These are phyloP conservation scores for Drosophila rubida DNA, from an alignment of 2,888 invertebrate species.

Conservation along the genomic window DNA sequence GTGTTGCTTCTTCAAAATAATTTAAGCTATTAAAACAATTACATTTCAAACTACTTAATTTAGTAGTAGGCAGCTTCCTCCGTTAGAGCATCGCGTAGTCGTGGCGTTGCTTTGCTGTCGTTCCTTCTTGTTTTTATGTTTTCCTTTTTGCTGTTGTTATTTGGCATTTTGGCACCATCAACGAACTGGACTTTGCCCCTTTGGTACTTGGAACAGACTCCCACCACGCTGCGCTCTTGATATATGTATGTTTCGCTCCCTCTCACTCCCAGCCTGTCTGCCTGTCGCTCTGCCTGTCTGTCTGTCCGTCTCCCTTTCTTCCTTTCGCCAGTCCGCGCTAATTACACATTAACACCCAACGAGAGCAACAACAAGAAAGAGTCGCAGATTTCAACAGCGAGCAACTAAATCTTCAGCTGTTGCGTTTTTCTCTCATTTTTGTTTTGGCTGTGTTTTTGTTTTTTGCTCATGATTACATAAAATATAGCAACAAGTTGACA, in stretches of 20 bases:
- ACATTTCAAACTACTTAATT: neutral
- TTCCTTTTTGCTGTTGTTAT: neutral
- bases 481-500: slow-evolving; percentile 59
- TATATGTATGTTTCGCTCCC: neutral
- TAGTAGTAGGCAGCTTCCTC: neutral
- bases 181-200: slow-evolving; percentile 30
- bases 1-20: no score
- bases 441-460: neutral
- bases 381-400: slow-evolving; percentile 60
- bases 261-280: neutral
- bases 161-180: slow-evolving; percentile 49
- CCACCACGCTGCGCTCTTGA: slow-evolving; percentile 3
- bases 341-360: slow-evolving; percentile 71
- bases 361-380: slow-evolving; percentile 8
- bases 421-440: slow-evolving; percentile 15
- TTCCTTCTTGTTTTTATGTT: slow-evolving; percentile 9
- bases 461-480: slow-evolving; percentile 66
- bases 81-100: neutral
- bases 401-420: slow-evolving; percentile 56
- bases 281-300: neutral
- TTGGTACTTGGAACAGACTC: slow-evolving; percentile 11
- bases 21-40: no score
- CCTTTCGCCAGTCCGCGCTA: slow-evolving; percentile 36
- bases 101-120: neutral
- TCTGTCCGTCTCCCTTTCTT: neutral